Percentiles rank a stretch among this genome's conserved stretches.
These are phyloP conservation scores for Orchesella cincta DNA, from an alignment of 1,140 invertebrate species.

Conservation along the genomic window DNA sequence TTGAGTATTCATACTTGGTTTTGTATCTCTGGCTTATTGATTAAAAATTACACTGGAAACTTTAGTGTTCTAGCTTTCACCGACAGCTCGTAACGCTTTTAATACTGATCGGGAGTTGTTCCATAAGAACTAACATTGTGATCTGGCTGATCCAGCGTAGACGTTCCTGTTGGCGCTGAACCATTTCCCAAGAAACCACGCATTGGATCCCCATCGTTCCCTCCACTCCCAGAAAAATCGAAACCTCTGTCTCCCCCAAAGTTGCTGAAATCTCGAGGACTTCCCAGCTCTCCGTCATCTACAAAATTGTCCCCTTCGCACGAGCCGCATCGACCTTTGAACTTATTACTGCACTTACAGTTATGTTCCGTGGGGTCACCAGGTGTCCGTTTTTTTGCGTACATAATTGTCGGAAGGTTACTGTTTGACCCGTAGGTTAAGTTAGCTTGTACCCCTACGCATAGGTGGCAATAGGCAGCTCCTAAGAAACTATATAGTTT, in stretches of 20 bases:
- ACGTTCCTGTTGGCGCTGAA: background rate
- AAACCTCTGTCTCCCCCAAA: constrained; percentile 45
- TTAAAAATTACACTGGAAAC: background rate
- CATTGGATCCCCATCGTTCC: constrained; percentile 24
- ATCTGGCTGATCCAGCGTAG: constrained; percentile 5
- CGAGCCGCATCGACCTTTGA: constrained; percentile 40
- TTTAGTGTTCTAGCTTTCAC: background rate
- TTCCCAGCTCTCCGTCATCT: constrained; percentile 34
- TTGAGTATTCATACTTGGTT: background rate
- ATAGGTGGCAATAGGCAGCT: constrained; percentile 19
- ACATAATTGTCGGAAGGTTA: constrained; percentile 20
- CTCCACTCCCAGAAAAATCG: constrained; percentile 21
- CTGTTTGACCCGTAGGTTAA: constrained; percentile 29
- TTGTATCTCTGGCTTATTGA: background rate
- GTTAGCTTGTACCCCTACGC: background rate
- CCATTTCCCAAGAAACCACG: constrained; percentile 31
- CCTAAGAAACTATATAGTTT: constrained; percentile 12
- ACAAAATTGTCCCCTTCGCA: constrained; percentile 40
- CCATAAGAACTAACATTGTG: background rate
- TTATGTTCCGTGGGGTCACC: constrained; percentile 29
- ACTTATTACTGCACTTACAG: constrained; percentile 42
- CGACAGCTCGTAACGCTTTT: background rate
- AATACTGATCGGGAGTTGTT: background rate
- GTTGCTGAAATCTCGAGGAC: constrained; percentile 13
- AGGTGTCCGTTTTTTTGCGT: background rate